Percentiles rank a stretch among this genome's conserved stretches.
These are phyloP conservation scores for Carcina quercana DNA, from an alignment of 2,888 invertebrate genomes.

Conservation along the genomic window DNA sequence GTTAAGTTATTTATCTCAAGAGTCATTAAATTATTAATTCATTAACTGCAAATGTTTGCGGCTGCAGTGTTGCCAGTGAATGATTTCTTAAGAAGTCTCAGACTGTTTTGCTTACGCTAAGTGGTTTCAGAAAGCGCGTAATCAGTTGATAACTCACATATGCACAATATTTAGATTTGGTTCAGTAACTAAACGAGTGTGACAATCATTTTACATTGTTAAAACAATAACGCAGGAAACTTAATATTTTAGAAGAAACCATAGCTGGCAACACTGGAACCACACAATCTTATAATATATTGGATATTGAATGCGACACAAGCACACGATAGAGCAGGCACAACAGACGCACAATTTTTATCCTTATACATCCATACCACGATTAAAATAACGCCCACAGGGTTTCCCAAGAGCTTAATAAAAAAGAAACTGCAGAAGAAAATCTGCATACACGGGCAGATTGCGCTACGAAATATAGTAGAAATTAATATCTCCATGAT, in stretches of 20 bases:
- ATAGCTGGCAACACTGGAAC: constrained; percentile 22
- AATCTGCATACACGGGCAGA: constrained; percentile 32
- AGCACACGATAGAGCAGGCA: constrained; percentile 35
- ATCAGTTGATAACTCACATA: neutral
- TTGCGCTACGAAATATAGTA: constrained; percentile 18
- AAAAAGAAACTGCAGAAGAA: constrained; percentile 21
- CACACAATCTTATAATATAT: constrained; percentile 28
- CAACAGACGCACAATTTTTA: constrained; percentile 23
- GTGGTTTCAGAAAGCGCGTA: neutral
- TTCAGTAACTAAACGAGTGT: neutral
- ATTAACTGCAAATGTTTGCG: constrained; percentile 19
- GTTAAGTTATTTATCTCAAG: constrained; percentile 23
- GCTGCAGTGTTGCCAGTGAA: neutral
- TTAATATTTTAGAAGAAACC: too few species aligned
- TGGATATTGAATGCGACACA: constrained; percentile 46
- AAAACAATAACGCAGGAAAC: too few species aligned
- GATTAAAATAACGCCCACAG: constrained; percentile 25
- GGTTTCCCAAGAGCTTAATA: constrained; percentile 25
- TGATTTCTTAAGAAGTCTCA: neutral
- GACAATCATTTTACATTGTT: too few species aligned
- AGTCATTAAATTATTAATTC: constrained; percentile 27
- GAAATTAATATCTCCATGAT: constrained; percentile 5
- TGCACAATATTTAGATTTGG: neutral
- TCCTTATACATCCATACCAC: constrained; percentile 19
- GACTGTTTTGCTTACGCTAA: neutral